Percentiles rank a stretch among this genome's conserved stretches.
phyloP scores from a whole-genome alignment of 2,888 invertebrate species.

The Idaea dimidiata region DNA sequence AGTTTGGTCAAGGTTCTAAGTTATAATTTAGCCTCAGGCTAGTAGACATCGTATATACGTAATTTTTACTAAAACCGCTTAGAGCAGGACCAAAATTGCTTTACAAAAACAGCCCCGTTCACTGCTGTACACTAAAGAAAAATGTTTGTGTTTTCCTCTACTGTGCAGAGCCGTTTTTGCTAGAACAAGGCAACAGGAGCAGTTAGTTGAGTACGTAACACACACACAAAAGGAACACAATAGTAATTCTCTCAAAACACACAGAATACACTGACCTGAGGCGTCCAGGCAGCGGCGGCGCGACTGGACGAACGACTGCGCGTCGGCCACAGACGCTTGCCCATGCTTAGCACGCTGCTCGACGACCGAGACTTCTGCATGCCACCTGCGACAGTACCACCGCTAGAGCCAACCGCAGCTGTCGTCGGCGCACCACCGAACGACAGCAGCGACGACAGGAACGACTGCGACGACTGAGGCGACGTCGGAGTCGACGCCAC shows the following conservation, averaged over 20 bases:
- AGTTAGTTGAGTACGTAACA: background rate
- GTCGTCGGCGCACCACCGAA: constrained; percentile 52
- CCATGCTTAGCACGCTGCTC: constrained; percentile 91
- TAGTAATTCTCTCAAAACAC: constrained; percentile 16
- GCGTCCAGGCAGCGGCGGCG: constrained; percentile 87
- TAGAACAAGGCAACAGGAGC: too few species aligned
- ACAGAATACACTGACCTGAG: constrained; percentile 85
- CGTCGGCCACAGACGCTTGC: constrained; percentile 92
- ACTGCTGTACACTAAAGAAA: too few species aligned
- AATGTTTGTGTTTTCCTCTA: too few species aligned
- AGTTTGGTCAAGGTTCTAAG: background rate
- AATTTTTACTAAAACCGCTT: too few species aligned
- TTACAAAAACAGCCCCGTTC: too few species aligned
- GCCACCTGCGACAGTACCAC: constrained; percentile 80
- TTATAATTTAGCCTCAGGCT: background rate
- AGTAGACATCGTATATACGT: background rate
- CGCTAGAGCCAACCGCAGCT: constrained; percentile 41
- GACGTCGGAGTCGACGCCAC: constrained; percentile 73
- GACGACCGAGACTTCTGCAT: constrained; percentile 96
- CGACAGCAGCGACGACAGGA: constrained; percentile 63
- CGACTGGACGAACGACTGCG: constrained; percentile 91
- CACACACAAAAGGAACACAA: background rate
- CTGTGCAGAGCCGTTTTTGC: too few species aligned
- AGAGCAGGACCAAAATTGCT: too few species aligned
- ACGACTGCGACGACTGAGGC: constrained; percentile 75